Base-by-base conservation (phyloP, 2,888 invertebrate genomes). In the Limnephilus auricula region DNA sequence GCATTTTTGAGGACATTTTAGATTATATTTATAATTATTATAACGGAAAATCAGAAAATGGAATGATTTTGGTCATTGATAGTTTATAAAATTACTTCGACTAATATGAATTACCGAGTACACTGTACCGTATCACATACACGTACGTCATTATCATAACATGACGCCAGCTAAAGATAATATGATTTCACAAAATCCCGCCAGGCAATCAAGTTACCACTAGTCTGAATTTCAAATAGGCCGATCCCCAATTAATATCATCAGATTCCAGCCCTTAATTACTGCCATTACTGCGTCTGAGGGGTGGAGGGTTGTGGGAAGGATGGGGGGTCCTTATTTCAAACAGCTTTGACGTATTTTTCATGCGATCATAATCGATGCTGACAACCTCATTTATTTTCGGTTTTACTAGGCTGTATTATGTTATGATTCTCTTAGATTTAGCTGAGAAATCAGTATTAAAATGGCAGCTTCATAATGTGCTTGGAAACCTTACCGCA, bases 211-310 rank as follows among this genome's bases (percentile, higher is more conserved):
- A 85, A 34, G 85, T 85, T 85, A 40, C 34, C 85, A 30, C 85
- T 45, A 30, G 85, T 40, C n/a, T 85, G 40, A 37, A 85, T 45
- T 85, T 85, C 85, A 85, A 30, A 85, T 85, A 85, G 12, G 85
- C 85, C 85, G 30, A 85, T 85, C n/a, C 85, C 40, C 85, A 85
- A 85, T 85, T 85, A 85, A 25, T n/a, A 40, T 30, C 34, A 40
- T 40, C 82, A 40, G 40, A 65, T 65, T 65, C n/a, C 25, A 50
- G 85, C 85, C n/a, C 85, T 85, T 85, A 85, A 85, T 85, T 85
- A 85, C 30, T 40, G 15, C 25, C n/a, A 85, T 40, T 34, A 82
- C 82, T 34, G 25, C 25, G 65, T 65, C 65, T 25, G 65, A 25
- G 9, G 25, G 65, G 65, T 25, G 25, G 65, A 9, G 65, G 2